Conservation (phyloP, 2,797 vertebrate species). For the Nannoperca australis region DNA sequence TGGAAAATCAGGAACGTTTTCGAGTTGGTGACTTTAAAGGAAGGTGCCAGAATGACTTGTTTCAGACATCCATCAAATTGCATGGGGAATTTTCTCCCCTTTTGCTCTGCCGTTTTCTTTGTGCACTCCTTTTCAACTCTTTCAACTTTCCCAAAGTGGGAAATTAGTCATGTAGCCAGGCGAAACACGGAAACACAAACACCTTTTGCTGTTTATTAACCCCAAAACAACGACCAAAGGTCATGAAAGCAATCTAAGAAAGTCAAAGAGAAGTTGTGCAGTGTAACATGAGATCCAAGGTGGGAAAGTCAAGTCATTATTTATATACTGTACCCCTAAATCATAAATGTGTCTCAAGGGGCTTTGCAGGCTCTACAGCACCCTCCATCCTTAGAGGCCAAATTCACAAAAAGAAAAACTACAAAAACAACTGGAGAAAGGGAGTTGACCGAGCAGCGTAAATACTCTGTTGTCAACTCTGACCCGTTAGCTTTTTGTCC, state of each 20-base stretch:
- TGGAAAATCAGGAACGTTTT: slow-evolving; percentile 4
- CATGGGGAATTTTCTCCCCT: neutral
- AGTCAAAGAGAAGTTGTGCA: slow-evolving; percentile 7
- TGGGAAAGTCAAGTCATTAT: neutral
- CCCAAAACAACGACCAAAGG: neutral
- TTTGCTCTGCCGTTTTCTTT: neutral
- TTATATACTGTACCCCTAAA: neutral
- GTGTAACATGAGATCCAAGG: neutral
- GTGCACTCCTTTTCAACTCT: neutral
- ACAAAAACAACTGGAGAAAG: neutral
- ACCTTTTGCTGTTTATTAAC: neutral
- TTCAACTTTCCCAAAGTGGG: neutral
- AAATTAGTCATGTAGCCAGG: neutral
- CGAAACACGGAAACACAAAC: neutral
- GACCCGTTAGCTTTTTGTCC: neutral
- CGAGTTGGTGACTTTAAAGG: slow-evolving; percentile 6
- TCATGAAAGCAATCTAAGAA: neutral
- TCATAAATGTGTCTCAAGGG: neutral
- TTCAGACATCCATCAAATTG: slow-evolving; percentile 1
- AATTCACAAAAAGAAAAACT: neutral
- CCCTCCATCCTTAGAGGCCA: neutral
- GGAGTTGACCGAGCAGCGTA: neutral
- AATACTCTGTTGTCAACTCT: neutral
- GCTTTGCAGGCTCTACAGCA: neutral
- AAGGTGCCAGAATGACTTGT: slow-evolving; percentile 21